Evolutionary conservation across 2,113 vertebrate genomes (phyloP).

Genomic region (Prolemur simus): DNA sequence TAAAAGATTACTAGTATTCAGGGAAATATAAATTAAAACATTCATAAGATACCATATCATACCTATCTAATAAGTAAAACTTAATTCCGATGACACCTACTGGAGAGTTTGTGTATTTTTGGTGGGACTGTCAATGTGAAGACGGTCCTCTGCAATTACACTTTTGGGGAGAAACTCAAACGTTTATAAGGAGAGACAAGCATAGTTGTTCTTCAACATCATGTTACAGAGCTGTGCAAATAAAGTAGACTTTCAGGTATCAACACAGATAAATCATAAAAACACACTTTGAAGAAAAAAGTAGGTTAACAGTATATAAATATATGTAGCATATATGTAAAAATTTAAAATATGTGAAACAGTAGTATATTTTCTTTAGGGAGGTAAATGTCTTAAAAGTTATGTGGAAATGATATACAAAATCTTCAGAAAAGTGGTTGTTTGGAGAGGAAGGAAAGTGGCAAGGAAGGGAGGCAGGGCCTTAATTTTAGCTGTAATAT

Average conservation of each 20-base stretch:
- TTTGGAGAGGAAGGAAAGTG: not conserved
- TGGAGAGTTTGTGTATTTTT: conserved; percentile 23
- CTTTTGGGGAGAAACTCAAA: not conserved
- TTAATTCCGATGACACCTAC: conserved; percentile 16
- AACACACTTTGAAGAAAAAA: not conserved
- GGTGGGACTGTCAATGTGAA: not conserved
- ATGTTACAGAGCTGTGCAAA: not conserved
- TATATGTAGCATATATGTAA: not conserved
- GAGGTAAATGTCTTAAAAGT: not conserved
- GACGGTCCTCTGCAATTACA: not conserved
- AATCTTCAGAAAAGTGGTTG: not conserved
- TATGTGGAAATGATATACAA: not conserved
- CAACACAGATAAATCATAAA: not conserved
- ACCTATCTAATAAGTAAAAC: not conserved
- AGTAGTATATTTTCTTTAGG: not conserved
- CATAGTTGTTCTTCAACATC: not conserved
- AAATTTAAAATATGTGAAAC: not conserved
- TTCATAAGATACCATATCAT: not conserved
- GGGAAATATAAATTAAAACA: conserved; percentile 18
- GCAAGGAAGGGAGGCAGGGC: not conserved
- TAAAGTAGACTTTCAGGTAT: not conserved
- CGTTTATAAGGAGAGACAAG: not conserved
- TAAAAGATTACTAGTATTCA: not conserved
- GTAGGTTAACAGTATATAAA: not conserved
- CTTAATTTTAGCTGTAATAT: conserved; percentile 22